Evolutionary conservation across 2,113 vertebrate species (phyloP).

Genomic region (Callionymus lyra): DNA sequence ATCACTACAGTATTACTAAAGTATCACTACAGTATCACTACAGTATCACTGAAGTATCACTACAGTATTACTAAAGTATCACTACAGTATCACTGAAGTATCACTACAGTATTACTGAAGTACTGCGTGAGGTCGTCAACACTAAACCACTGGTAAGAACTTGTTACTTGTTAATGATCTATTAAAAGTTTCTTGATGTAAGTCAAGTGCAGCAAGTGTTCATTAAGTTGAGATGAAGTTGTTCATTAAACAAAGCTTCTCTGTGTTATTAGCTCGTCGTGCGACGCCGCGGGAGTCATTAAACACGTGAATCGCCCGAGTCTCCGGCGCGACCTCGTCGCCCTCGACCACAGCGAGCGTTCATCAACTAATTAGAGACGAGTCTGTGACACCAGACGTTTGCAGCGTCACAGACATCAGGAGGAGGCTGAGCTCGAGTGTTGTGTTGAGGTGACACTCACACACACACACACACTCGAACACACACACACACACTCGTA

Average conservation of each 20-base stretch:
- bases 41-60: too few species aligned
- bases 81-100: too few species aligned
- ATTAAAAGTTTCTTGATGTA: too few species aligned
- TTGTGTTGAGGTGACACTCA: background rate
- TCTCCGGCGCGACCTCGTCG: background rate
- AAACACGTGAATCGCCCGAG: background rate
- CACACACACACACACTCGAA: conserved; percentile 1
- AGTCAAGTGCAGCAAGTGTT: conserved; percentile 3
- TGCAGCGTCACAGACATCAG: too few species aligned
- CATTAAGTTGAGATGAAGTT: background rate
- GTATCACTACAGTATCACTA: too few species aligned
- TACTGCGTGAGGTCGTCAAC: too few species aligned
- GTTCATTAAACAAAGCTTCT: conserved; percentile 5
- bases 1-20: too few species aligned
- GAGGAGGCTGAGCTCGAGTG: background rate
- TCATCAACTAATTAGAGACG: background rate
- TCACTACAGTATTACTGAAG: too few species aligned
- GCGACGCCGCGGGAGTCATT: conserved; percentile 2
- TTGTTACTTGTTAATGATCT: too few species aligned
- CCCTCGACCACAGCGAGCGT: too few species aligned
- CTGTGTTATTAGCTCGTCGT: conserved; percentile 1
- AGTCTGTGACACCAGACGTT: background rate
- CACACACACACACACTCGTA: background rate
- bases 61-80: too few species aligned
- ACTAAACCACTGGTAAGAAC: too few species aligned